A percentile compares a stretch with the other conserved stretches of the same genome.
These are phyloP conservation scores for Synergus umbraculus DNA, from an alignment of 2,888 invertebrate species.

Conservation along the genomic window DNA sequence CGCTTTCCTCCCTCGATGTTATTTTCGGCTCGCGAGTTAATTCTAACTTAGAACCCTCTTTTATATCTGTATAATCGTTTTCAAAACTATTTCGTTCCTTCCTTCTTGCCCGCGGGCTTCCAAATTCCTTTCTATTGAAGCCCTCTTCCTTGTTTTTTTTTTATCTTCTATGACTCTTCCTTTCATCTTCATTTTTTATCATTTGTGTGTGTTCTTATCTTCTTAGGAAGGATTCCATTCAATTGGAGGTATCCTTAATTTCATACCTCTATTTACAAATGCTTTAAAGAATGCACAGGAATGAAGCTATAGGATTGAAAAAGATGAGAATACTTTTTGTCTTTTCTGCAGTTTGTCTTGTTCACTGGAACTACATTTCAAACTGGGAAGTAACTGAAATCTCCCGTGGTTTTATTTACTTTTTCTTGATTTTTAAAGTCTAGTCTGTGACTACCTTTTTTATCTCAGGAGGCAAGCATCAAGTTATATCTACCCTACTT, in stretches of 20 bases:
- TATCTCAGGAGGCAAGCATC: slow-evolving; percentile 42
- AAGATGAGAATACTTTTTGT: background rate
- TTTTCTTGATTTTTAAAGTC: slow-evolving; percentile 39
- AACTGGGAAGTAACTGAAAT: slow-evolving; percentile 51
- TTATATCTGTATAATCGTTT: no score
- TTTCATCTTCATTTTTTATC: background rate
- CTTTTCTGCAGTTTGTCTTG: background rate
- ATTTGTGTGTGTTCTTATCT: background rate
- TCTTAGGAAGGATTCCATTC: background rate
- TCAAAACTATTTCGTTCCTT: background rate
- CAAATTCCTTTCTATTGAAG: background rate
- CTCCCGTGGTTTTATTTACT: slow-evolving; percentile 52
- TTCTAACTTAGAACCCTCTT: slow-evolving; percentile 2
- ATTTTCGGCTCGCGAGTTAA: slow-evolving; percentile 5
- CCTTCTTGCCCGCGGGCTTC: background rate
- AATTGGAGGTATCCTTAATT: background rate
- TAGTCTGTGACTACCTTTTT: background rate
- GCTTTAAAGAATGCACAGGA: no score
- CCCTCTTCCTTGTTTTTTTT: slow-evolving; percentile 4
- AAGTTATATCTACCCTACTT: slow-evolving; percentile 36
- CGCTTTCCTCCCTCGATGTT: background rate
- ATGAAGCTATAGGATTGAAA: no score
- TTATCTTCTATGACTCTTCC: background rate
- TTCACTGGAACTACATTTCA: no score
- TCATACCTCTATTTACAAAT: background rate